Base-by-base conservation (phyloP, 2,113 vertebrate genomes). In the Sigmodon hispidus region DNA sequence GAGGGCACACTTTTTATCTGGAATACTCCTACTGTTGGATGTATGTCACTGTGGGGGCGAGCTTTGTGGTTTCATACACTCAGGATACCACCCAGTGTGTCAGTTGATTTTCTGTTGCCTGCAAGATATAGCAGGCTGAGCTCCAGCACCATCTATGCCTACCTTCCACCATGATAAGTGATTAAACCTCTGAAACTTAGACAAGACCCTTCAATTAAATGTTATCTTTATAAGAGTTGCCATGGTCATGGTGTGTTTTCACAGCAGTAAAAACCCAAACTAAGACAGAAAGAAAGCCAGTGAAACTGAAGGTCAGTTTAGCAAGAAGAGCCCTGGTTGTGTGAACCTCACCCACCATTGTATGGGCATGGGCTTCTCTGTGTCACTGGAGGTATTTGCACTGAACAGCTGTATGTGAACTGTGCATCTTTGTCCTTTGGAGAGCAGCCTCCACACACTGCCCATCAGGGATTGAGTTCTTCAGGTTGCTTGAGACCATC, bases 291-390 rank as follows among this genome's bases (percentile, higher is more conserved):
- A 19, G 52, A 83, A 70, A 83, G n/a, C 43, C 24, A 0, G 0
- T 3, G 43, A 67, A 19, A 17, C n/a, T 36, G 24, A 11, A 57
- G 29, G 19, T 40, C 61, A 40, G 11, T 11, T 52, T 3, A 26
- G n/a, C 21, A 36, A 57, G 67, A 67, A 36, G 76, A 55, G 45
- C 15, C 8, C 45, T 89, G 63, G 36, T n/a, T 1, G 24, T 52
- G 34, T 10, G 13, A 40, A 36, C 3, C 7, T 19, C 61, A 0
- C 2, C 45, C 48, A 31, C 29, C 2, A 0, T 16, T 29, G 43
- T n/a, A 7, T 50, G 31, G n/a, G 16, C n/a, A 76, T 50, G n/a
- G 43, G 19, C n/a, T 79, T 48, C 61, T 89, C 70, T 45, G 69
- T 87, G 79, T 65, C 72, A 12, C 7, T 17, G 45, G 55, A 88